Percentiles rank a stretch among this genome's conserved stretches.
Conservation (phyloP, 2,888 invertebrate genomes). For the Phortica magna region DNA sequence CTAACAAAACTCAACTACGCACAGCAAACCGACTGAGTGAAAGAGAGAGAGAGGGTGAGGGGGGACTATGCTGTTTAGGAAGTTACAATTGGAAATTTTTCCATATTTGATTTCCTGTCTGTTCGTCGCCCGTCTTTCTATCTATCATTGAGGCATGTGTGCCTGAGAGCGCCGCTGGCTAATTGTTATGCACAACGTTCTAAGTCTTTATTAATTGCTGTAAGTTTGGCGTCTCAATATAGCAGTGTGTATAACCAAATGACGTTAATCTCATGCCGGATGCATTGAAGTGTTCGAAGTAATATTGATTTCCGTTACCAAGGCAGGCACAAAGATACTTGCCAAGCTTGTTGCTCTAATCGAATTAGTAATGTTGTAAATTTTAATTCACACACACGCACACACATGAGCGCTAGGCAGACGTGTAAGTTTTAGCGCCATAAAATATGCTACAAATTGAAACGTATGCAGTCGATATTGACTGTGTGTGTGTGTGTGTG, state of each 20-base stretch:
- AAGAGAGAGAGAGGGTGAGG: not conserved
- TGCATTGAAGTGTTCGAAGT: not conserved
- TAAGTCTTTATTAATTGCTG: too few species aligned
- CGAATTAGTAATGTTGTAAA: too few species aligned
- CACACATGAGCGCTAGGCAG: too few species aligned
- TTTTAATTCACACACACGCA: too few species aligned
- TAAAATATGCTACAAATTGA: conserved; percentile 19
- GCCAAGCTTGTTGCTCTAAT: too few species aligned
- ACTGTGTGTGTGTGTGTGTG: too few species aligned
- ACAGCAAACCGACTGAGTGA: not conserved
- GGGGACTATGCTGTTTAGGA: not conserved
- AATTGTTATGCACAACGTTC: conserved; percentile 10
- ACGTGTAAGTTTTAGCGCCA: conserved; percentile 1
- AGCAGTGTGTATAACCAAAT: conserved; percentile 1
- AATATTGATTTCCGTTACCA: not conserved
- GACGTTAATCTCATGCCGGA: not conserved
- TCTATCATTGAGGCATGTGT: not conserved
- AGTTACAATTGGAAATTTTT: conserved; percentile 19
- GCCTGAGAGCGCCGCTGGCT: not conserved
- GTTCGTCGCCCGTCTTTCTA: not conserved
- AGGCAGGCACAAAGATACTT: too few species aligned
- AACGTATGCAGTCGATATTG: not conserved
- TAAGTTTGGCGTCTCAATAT: too few species aligned
- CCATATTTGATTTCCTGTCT: conserved; percentile 21
- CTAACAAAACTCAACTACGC: not conserved